Conservation (phyloP, 2,888 invertebrate species). For the Cylindroiulus punctatus region DNA sequence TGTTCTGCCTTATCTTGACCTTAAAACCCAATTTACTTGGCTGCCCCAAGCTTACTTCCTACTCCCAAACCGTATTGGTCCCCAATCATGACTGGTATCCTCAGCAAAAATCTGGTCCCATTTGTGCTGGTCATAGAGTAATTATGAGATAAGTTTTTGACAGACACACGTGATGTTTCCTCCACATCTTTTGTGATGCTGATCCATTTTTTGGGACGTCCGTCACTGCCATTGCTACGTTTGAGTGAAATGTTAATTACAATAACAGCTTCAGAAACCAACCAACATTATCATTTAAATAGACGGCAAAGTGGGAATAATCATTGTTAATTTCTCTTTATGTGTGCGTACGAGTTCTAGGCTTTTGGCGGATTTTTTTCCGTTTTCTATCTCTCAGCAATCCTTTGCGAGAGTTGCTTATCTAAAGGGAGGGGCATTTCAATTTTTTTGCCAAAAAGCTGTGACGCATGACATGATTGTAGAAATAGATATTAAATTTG, state of each 20-base stretch:
- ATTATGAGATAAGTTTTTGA: too few species aligned
- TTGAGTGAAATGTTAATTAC: conserved; percentile 18
- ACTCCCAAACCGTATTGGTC: too few species aligned
- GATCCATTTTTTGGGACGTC: neutral
- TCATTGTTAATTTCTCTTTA: conserved; percentile 18
- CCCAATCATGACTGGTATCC: too few species aligned
- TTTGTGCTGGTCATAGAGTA: too few species aligned
- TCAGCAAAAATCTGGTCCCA: too few species aligned
- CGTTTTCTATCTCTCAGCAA: conserved; percentile 18
- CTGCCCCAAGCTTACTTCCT: too few species aligned
- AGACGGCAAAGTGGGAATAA: conserved; percentile 9
- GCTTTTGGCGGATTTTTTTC: neutral
- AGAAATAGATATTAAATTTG: conserved; percentile 18
- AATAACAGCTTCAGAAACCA: conserved; percentile 9
- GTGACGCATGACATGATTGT: conserved; percentile 18
- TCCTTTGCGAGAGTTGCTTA: conserved; percentile 18
- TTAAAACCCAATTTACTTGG: too few species aligned
- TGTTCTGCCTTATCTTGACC: too few species aligned
- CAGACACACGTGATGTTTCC: neutral
- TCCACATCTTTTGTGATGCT: neutral
- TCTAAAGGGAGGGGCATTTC: conserved; percentile 18
- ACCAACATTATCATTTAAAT: conserved; percentile 9
- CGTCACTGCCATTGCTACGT: neutral
- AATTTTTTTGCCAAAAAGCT: conserved; percentile 1
- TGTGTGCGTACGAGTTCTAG: neutral